Evolutionary conservation across 2,113 vertebrate genomes (phyloP).

Genomic region (Tachysurus vachellii): DNA sequence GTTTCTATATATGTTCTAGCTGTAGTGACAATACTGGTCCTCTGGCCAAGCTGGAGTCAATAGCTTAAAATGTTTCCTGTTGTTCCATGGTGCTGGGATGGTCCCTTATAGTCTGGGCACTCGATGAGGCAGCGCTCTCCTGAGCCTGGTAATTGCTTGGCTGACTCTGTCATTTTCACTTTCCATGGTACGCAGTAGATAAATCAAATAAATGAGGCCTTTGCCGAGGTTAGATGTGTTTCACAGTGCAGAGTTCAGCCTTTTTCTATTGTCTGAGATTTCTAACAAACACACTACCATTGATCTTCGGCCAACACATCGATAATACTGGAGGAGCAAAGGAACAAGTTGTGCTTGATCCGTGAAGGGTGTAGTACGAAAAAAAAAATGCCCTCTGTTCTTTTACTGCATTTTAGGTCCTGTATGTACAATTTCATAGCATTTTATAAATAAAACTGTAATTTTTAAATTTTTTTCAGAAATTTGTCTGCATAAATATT

Average conservation of each 20-base stretch:
- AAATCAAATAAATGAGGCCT: constrained; percentile 63
- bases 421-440: background rate
- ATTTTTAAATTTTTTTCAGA: background rate
- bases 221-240: constrained; percentile 52
- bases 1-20: background rate
- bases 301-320: constrained; percentile 54
- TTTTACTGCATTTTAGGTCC: constrained; percentile 25
- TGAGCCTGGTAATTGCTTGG: constrained; percentile 54
- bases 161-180: constrained; percentile 56
- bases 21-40: background rate
- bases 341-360: constrained; percentile 45
- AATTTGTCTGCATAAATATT: background rate
- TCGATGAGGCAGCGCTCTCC: constrained; percentile 19
- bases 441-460: constrained; percentile 10
- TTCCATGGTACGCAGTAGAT: constrained; percentile 52
- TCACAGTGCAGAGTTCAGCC: constrained; percentile 50
- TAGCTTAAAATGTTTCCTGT: background rate
- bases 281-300: constrained; percentile 56
- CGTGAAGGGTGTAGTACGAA: constrained; percentile 1
- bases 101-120: constrained; percentile 7
- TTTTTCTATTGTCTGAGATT: constrained; percentile 56
- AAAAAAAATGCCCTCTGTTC: constrained; percentile 32
- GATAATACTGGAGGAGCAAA: constrained; percentile 47
- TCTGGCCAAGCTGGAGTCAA: background rate
- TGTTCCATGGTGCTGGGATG: constrained; percentile 13